phyloP scores from a whole-genome alignment of 2,888 invertebrate species.

The Lithophane socia region DNA sequence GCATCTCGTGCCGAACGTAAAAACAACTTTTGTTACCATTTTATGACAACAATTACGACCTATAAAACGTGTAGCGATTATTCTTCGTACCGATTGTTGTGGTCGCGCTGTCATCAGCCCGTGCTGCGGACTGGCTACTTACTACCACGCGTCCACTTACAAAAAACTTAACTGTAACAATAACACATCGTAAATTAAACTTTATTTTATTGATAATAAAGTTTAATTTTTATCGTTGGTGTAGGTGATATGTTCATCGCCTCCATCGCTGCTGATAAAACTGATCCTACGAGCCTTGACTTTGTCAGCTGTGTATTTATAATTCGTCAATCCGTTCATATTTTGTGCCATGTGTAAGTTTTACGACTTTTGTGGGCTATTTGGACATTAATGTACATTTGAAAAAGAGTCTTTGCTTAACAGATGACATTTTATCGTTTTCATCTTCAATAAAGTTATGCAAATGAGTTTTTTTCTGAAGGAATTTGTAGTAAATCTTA shows the following conservation, averaged over 20 bases:
- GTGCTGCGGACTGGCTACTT: conserved; percentile 76
- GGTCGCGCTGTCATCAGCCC: conserved; percentile 86
- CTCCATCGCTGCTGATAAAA: conserved; percentile 68
- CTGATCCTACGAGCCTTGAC: conserved; percentile 77
- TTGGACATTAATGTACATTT: conserved; percentile 60
- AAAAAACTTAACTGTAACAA: conserved; percentile 70
- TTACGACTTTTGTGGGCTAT: conserved; percentile 61
- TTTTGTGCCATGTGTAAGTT: conserved; percentile 64
- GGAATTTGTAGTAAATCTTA: conserved; percentile 42
- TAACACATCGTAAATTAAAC: conserved; percentile 71
- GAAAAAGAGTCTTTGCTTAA: conserved; percentile 53
- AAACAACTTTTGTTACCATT: conserved; percentile 90
- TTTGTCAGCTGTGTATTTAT: conserved; percentile 80
- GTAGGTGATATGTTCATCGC: conserved; percentile 68
- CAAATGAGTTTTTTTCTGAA: conserved; percentile 54
- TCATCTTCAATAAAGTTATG: conserved; percentile 48
- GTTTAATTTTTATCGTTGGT: conserved; percentile 68
- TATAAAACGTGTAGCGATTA: conserved; percentile 90
- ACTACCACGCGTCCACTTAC: conserved; percentile 57
- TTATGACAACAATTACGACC: conserved; percentile 90
- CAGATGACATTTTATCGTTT: conserved; percentile 59
- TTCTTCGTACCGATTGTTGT: conserved; percentile 87
- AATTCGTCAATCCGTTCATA: conserved; percentile 75
- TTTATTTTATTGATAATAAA: conserved; percentile 72
- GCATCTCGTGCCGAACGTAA: conserved; percentile 88